Percentiles rank a stretch among this genome's conserved stretches.
Conservation (phyloP, 2,888 invertebrate genomes). For the Drosophila emarginata region DNA sequence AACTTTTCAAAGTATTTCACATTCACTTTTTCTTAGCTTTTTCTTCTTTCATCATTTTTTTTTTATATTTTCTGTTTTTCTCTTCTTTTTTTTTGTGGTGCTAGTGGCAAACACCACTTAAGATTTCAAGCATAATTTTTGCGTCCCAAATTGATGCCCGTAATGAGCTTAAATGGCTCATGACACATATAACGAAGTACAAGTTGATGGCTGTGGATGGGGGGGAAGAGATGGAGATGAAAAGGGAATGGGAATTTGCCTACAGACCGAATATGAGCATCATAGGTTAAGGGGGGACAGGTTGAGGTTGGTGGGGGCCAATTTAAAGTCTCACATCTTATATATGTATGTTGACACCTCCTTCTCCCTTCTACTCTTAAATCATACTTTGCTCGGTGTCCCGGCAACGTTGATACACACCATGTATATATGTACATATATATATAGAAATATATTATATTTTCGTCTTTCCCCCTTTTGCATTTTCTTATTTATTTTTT, state of each 20-base stretch:
- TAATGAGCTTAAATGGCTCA: conserved; percentile 81
- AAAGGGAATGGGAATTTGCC: conserved; percentile 3
- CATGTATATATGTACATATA: not conserved
- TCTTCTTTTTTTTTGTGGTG: not conserved
- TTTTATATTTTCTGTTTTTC: not conserved
- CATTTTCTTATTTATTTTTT: not conserved
- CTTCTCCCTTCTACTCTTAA: not conserved
- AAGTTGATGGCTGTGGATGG: not conserved
- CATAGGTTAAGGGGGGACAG: not conserved
- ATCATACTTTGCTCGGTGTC: too few species aligned
- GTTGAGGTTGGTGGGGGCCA: not conserved
- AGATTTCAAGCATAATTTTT: conserved; percentile 10
- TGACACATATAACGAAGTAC: conserved; percentile 71
- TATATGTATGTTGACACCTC: not conserved
- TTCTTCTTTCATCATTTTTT: not conserved
- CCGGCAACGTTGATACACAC: not conserved
- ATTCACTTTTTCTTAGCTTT: not conserved
- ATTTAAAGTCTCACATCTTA: conserved; percentile 12
- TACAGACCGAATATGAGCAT: not conserved
- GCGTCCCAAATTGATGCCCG: conserved; percentile 78
- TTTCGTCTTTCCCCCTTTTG: conserved; percentile 2
- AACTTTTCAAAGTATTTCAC: too few species aligned
- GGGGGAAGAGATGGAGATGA: not conserved
- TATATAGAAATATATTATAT: not conserved
- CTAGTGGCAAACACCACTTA: conserved; percentile 11